Conservation (phyloP, 2,888 invertebrate genomes). For the Boloria selene region DNA sequence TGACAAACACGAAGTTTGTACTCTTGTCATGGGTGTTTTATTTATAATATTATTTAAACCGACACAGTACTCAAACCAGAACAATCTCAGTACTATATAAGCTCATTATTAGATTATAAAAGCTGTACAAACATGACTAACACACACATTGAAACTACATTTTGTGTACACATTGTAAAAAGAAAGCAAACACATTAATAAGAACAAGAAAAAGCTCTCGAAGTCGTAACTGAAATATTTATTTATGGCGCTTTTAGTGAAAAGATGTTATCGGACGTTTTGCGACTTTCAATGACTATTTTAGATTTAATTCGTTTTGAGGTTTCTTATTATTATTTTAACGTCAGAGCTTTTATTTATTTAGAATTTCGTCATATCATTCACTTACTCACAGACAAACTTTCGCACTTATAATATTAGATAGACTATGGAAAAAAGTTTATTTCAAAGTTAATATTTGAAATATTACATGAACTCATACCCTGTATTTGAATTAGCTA, state of each 20-base stretch:
- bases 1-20: too few relatives aligned
- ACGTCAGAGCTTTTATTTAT: too few relatives aligned
- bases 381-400: too few relatives aligned
- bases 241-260: slow-evolving; percentile 42
- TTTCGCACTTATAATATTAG: too few relatives aligned
- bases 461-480: slow-evolving; percentile 4
- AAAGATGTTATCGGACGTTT: slow-evolving; percentile 14
- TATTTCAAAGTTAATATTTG: too few relatives aligned
- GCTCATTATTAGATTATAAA: too few relatives aligned
- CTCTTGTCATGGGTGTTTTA: too few relatives aligned
- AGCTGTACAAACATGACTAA: not conserved
- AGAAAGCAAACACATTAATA: slow-evolving; percentile 39
- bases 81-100: too few relatives aligned
- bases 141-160: slow-evolving; percentile 3
- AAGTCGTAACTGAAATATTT: slow-evolving; percentile 40
- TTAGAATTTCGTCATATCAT: too few relatives aligned
- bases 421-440: too few relatives aligned
- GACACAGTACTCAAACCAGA: too few relatives aligned
- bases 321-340: slow-evolving; percentile 8
- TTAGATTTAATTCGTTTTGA: slow-evolving; percentile 8
- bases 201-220: slow-evolving; percentile 40
- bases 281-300: not conserved
- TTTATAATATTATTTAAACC: too few relatives aligned
- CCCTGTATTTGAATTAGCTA: slow-evolving; percentile 13
- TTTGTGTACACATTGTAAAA: slow-evolving; percentile 20